Evolutionary conservation across 1,140 invertebrate genomes (phyloP).

Genomic region (Acromyrmex echinatior): DNA sequence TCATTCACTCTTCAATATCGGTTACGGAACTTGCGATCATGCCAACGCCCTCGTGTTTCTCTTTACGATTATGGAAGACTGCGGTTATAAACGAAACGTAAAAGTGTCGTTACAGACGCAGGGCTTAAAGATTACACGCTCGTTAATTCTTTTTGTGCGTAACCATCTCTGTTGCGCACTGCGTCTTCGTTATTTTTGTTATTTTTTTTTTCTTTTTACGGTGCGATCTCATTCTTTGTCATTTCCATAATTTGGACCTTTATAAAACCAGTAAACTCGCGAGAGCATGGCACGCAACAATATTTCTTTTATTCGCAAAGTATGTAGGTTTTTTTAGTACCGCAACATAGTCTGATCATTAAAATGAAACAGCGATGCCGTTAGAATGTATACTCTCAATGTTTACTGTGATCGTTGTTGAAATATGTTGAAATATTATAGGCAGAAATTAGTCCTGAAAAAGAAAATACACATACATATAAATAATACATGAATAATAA

Average conservation of each 20-base stretch:
- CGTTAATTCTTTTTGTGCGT: constrained; percentile 70
- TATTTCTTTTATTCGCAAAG: constrained; percentile 44
- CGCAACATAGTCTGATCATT: constrained; percentile 17
- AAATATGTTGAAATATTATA: constrained; percentile 16
- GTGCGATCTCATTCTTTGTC: constrained; percentile 43
- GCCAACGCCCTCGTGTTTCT: constrained; percentile 16
- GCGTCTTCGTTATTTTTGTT: constrained; percentile 56
- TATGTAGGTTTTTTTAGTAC: constrained; percentile 26
- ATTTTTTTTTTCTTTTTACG: constrained; percentile 48
- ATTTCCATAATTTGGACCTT: constrained; percentile 27
- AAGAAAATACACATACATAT: not conserved
- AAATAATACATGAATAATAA: not conserved
- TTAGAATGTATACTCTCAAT: not conserved
- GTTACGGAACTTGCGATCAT: constrained; percentile 23
- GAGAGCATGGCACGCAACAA: not conserved
- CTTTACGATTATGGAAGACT: constrained; percentile 72
- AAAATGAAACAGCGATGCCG: constrained; percentile 25
- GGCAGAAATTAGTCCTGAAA: not conserved
- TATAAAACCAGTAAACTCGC: constrained; percentile 19
- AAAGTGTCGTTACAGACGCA: constrained; percentile 71
- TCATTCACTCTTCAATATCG: constrained; percentile 33
- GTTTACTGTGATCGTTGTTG: not conserved
- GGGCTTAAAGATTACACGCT: constrained; percentile 60
- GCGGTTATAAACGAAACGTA: constrained; percentile 71
- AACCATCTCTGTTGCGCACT: not conserved